These are phyloP conservation scores for Phalera bucephala DNA, from an alignment of 2,888 invertebrate species.

Conservation along the genomic window DNA sequence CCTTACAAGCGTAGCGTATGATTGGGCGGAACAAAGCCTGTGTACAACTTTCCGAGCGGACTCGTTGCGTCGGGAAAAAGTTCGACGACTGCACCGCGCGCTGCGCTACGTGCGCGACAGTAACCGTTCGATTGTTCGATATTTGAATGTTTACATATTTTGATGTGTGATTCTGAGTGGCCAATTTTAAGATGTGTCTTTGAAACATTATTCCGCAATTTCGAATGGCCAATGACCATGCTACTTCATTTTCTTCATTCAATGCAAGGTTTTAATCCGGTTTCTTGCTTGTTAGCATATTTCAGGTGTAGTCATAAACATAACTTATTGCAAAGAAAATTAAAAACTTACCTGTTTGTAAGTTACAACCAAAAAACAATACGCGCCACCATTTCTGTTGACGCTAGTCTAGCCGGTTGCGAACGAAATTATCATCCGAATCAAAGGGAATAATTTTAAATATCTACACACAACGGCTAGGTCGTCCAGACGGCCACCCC, in stretches of 20 bases:
- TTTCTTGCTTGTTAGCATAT: no score
- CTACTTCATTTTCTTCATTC: no score
- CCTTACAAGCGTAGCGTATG: conserved; percentile 76
- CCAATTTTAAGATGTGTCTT: background rate
- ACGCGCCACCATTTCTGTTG: no score
- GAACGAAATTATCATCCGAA: conserved; percentile 79
- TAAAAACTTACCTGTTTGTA: no score
- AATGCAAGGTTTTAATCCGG: no score
- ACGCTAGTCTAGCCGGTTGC: conserved; percentile 56
- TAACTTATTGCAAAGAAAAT: no score
- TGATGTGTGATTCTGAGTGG: no score
- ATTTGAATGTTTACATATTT: no score
- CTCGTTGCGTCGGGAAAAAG: conserved; percentile 65
- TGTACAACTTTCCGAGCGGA: conserved; percentile 58
- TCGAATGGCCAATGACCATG: no score
- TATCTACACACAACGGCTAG: conserved; percentile 70
- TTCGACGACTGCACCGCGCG: conserved; percentile 56
- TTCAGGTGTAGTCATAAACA: no score
- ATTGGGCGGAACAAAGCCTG: conserved; percentile 72
- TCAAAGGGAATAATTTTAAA: conserved; percentile 83
- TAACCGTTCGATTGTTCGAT: conserved; percentile 19
- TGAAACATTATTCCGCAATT: no score
- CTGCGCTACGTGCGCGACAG: conserved; percentile 37
- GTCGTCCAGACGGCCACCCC: conserved; percentile 68
- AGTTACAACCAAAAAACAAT: no score